Evolutionary conservation across 2,113 vertebrate species (phyloP).

Genomic region (Lagopus muta): DNA sequence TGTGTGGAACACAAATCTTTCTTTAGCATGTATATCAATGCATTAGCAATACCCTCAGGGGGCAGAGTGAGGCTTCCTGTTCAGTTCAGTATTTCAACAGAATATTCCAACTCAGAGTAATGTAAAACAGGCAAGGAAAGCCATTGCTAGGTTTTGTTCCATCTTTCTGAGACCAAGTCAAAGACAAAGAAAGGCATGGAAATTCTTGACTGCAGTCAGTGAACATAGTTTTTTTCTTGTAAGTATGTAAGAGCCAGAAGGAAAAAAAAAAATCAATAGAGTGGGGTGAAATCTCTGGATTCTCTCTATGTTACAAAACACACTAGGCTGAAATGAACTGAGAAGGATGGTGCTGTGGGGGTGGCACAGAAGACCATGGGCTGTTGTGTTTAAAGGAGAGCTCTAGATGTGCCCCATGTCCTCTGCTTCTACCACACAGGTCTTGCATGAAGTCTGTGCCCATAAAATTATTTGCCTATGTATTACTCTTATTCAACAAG

Average conservation of each 20-base stretch:
- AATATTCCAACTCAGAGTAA: slow-evolving; percentile 13
- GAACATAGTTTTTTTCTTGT: background rate
- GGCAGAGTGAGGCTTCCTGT: background rate
- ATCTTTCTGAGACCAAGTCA: background rate
- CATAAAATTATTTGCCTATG: background rate
- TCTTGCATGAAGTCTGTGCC: background rate
- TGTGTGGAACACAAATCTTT: background rate
- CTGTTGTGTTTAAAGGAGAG: background rate
- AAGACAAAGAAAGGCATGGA: background rate
- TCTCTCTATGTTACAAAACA: background rate
- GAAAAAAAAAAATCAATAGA: background rate
- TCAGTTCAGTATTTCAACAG: background rate
- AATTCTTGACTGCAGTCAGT: background rate
- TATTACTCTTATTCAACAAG: background rate
- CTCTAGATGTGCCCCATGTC: background rate
- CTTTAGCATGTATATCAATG: slow-evolving; percentile 31
- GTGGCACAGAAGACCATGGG: background rate
- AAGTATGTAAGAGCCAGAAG: background rate
- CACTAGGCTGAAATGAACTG: background rate
- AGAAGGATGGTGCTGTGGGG: background rate
- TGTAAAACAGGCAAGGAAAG: slow-evolving; percentile 6
- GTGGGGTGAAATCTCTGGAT: background rate
- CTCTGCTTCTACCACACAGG: background rate
- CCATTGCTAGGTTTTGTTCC: background rate
- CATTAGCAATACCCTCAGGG: background rate